Evolutionary conservation across 2,888 invertebrate genomes (phyloP), one percentile per base, ranked within the genome.

Genomic region (Parnassius orleans): DNA sequence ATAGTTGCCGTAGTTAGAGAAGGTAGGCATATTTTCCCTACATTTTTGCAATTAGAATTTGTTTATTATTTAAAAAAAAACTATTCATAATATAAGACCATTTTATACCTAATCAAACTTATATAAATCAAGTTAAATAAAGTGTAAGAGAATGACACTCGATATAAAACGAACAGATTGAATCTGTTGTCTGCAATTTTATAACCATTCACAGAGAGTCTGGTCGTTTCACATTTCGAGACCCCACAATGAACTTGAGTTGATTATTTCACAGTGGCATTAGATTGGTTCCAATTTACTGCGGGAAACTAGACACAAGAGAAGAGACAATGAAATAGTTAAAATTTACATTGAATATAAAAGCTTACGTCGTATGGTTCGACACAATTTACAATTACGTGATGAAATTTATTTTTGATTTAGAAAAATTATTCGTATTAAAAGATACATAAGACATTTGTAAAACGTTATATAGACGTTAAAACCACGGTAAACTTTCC

Each of bases 241-340:
- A 50, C 19, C 44, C 48, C 48, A 14, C 50, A 48, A 15, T 33
- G 55, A 44, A 61, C 44, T 43, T 42, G 7, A 46, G 44, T 51
- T 52, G 55, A 56, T 56, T 61, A 51, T 61, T 61, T 61, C 12
- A 42, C 51, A 43, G 42, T 46, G 10, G 24, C 55, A 9, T 44
- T 41, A 33, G 46, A 61, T 61, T 61, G 51, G 33, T 61, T 50
- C 43, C 60, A 50, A 55, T 55, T 60, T 60, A 60, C 54, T 50
- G 14, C 41, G 56, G n/a, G 10, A 2, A 43, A 42, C 42, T 19
- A 48, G 43, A 60, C 19, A 19, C 19, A 19, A 19, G 19, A 48
- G 54, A 24, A 2, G 43, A 54, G 12, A 47, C 15, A 53, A 15
- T 53, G 42, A 42, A 42, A 11, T 24, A 50, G 54, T 43, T 54